Base-by-base conservation (phyloP, 2,797 vertebrate species). In the Epinephelus coioides region DNA sequence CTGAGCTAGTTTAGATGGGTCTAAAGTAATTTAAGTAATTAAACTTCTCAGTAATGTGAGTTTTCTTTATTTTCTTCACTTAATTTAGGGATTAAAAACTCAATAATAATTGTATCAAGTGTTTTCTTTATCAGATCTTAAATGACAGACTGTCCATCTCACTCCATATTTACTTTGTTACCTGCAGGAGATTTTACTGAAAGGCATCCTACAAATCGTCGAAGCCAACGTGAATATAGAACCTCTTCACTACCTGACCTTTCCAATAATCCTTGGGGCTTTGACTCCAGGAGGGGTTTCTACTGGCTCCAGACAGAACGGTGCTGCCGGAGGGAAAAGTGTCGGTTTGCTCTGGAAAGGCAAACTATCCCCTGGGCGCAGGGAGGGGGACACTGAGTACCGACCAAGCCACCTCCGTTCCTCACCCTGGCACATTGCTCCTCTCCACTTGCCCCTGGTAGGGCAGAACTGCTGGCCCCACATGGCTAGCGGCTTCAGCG, bases 381-480 rank as follows among this genome's bases (percentile, higher is more conserved):
- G 94, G 38, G 97, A 97, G 12, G 87, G 81, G 4, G 95, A 95
- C 15, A 40, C 80, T 4, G 96, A 96, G 53, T 73, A 69, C 49
- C 72, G 94, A 19, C 81, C 82, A 0, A 91, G 92, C 72, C 96
- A 97, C 82, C 88, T 95, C 18, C 87, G 91, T 27, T 94, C 96
- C 46, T 99, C 98, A 44, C 97, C 98, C 30, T 99, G 98, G 98
- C 96, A 97, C 0, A 64, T 96, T 0, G 96, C 98, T 54, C 97
- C 98, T 2, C 73, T 99, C 56, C 98, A 99, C 86, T 87, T 99
- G 82, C 97, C 97, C 15, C 88, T 99, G 66, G 96, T 98, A 47
- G 98, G 98, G 2, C 98, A 99, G 87, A 99, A 98, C 93, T 99
- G 98, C 89, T 99, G 98, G 98, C 98, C 98, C 0, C 98, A 99